These are phyloP conservation scores for Armadillidium nasatum DNA, from an alignment of 1,140 invertebrate species.

Conservation along the genomic window DNA sequence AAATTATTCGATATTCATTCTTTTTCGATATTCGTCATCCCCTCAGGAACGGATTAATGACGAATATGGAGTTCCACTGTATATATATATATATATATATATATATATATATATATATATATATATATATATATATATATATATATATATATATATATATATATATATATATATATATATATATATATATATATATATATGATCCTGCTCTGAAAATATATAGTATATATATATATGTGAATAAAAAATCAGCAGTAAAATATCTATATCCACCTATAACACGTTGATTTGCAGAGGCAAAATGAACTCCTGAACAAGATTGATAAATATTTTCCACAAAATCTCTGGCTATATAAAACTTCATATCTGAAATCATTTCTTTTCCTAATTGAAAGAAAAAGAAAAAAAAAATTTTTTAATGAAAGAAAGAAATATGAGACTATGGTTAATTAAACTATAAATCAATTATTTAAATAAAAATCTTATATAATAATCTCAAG, in stretches of 20 bases:
- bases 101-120: too few species aligned
- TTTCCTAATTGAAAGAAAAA: conserved; percentile 4
- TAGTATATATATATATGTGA: neutral
- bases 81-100: neutral
- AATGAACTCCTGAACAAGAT: conserved; percentile 75
- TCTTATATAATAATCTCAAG: neutral
- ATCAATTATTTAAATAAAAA: neutral
- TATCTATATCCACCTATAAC: conserved; percentile 37
- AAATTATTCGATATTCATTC: too few species aligned
- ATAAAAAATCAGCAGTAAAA: neutral
- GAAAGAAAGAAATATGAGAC: neutral
- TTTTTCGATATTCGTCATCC: too few species aligned
- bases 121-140: neutral
- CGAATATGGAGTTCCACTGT: too few species aligned
- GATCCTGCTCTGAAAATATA: too few species aligned
- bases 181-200: neutral
- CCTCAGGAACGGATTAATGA: too few species aligned
- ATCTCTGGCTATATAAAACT: conserved; percentile 57
- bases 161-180: neutral
- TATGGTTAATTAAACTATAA: neutral
- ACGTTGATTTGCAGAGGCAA: conserved; percentile 53
- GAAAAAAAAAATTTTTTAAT: neutral
- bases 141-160: neutral
- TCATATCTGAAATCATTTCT: conserved; percentile 52
- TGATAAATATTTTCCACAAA: conserved; percentile 70